Evolutionary conservation across 2,888 invertebrate species (phyloP), one percentile per base, ranked within the genome.

Genomic region (Orgyia antiqua): DNA sequence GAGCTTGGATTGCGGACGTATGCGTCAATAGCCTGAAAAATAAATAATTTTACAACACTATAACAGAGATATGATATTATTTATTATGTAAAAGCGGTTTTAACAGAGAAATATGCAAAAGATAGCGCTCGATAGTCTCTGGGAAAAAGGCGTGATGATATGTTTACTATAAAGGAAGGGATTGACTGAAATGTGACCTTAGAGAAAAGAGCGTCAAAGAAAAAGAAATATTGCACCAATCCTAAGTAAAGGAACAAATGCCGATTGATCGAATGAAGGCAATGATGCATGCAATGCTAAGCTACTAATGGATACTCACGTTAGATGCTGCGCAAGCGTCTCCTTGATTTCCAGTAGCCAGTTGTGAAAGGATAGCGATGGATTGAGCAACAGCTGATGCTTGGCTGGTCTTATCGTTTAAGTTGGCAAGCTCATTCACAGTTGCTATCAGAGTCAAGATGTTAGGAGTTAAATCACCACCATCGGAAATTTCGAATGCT

Each of bases 281-380:
- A n/a, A n/a, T n/a, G n/a, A n/a, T n/a, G n/a, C n/a, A n/a, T n/a
- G n/a, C n/a, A n/a, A n/a, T n/a, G n/a, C n/a, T n/a, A n/a, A n/a
- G n/a, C n/a, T n/a, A n/a, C n/a, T n/a, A n/a, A n/a, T n/a, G n/a
- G n/a, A n/a, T 4, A 67, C 77, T 70, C 39, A 83, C 80, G 26
- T 45, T 50, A 33, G 80, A 62, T 27, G 69, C 45, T 11, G 49
- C 52, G 32, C 83, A 83, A 18, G 73, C 36, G 33, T 78, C 69
- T 15, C 83, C 82, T 10, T 77, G 58, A 13, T 47, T 24, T 0
- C 80, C 77, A 11, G 52, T 47, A 4, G 61, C 50, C 2, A 66
- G 43, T 6, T 65, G 50, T 1, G 64, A 60, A 2, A 74, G 45
- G 3, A 52, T 2, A 1, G 54, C 64, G 10, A 78, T 21, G 26